A percentile compares a stretch with the other conserved stretches of the same genome.
Evolutionary conservation across 1,140 invertebrate species (phyloP).

Genomic region (Heterodera carotae): DNA sequence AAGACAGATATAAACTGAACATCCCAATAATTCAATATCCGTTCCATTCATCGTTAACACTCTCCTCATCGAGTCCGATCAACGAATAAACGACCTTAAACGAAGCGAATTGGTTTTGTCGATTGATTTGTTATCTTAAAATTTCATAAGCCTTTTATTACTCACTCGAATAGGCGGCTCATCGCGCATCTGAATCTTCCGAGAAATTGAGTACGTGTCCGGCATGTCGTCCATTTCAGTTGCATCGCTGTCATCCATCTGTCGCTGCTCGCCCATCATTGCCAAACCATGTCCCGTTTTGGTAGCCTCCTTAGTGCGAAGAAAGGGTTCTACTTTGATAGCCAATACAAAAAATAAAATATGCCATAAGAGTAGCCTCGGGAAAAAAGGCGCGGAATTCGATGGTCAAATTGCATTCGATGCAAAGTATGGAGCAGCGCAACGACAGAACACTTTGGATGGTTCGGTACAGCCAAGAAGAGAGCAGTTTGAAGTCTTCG

Average conservation of each 20-base stretch:
- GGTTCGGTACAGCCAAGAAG: slow-evolving; percentile 9
- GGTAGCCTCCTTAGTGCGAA: slow-evolving; percentile 5
- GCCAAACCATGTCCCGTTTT: slow-evolving; percentile 25
- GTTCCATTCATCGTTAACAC: slow-evolving; percentile 23
- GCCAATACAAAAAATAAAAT: not conserved
- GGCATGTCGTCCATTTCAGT: not conserved
- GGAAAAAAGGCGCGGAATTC: slow-evolving; percentile 22
- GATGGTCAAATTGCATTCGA: slow-evolving; percentile 13
- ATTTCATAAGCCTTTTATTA: not conserved
- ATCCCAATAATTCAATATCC: not conserved
- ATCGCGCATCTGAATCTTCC: slow-evolving; percentile 16
- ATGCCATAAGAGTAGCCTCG: slow-evolving; percentile 14
- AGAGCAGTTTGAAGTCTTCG: slow-evolving; percentile 19
- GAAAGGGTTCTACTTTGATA: not conserved
- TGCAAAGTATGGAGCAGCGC: not conserved
- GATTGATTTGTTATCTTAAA: too few relatives aligned
- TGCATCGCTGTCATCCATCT: not conserved
- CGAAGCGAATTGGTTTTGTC: not conserved
- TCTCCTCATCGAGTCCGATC: slow-evolving; percentile 17
- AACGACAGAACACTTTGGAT: slow-evolving; percentile 10
- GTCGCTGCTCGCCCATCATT: slow-evolving; percentile 19
- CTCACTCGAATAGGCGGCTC: slow-evolving; percentile 15
- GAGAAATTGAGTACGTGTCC: slow-evolving; percentile 19
- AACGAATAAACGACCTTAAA: slow-evolving; percentile 21
- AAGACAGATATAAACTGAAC: not conserved